Evolutionary conservation across 2,888 invertebrate genomes (phyloP).

Genomic region (Catotricha subobsoleta): DNA sequence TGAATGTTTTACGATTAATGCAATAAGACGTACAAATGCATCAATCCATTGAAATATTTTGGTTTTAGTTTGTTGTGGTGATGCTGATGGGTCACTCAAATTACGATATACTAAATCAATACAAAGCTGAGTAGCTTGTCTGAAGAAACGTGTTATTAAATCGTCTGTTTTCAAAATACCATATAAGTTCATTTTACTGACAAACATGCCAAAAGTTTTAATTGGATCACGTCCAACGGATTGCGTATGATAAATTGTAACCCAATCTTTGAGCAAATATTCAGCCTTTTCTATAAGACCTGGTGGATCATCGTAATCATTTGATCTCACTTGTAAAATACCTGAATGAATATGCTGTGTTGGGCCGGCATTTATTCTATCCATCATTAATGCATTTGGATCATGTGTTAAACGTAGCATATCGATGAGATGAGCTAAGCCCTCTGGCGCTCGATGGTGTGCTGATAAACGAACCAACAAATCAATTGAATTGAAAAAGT

Average conservation of each 20-base stretch:
- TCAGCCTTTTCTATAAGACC: conserved; percentile 92
- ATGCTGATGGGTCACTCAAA: conserved; percentile 50
- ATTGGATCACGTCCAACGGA: conserved; percentile 64
- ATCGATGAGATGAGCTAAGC: conserved; percentile 64
- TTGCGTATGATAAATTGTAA: conserved; percentile 63
- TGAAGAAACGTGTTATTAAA: conserved; percentile 89
- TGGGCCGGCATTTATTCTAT: conserved; percentile 60
- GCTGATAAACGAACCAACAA: conserved; percentile 58
- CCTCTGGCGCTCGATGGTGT: conserved; percentile 65
- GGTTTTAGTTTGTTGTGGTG: conserved; percentile 51
- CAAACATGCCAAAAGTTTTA: conserved; percentile 85
- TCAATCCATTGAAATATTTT: conserved; percentile 93
- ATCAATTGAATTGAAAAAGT: conserved; percentile 76
- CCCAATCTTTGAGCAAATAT: conserved; percentile 87
- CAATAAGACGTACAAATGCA: conserved; percentile 84
- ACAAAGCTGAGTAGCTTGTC: conserved; percentile 90
- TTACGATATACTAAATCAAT: conserved; percentile 84
- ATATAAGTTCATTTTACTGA: conserved; percentile 90
- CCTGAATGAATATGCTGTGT: conserved; percentile 86
- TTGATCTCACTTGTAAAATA: conserved; percentile 63
- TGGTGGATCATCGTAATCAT: conserved; percentile 84
- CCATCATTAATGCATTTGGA: conserved; percentile 49
- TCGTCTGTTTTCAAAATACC: conserved; percentile 96
- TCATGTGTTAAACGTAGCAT: conserved; percentile 58
- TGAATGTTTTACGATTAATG: conserved; percentile 84